Evolutionary conservation across 2,797 vertebrate genomes (phyloP), one percentile per base, ranked within the genome.

Genomic region (Chelon labrosus): DNA sequence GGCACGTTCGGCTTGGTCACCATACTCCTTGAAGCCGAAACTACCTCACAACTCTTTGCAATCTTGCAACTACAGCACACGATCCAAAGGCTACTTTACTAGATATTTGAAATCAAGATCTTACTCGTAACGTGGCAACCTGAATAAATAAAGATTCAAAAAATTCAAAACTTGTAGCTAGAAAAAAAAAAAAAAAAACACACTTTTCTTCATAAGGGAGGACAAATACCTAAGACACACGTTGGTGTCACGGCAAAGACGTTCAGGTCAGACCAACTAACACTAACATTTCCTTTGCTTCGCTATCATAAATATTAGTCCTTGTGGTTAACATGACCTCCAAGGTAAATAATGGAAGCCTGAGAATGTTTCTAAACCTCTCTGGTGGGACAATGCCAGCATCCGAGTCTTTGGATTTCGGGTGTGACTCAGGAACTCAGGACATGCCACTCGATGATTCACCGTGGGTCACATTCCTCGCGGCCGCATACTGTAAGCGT

Each of bases 391-490:
- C 46, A 59, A 54, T 3, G 59, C 61, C 5, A 31, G 49, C 44
- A 52, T 71, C 27, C 11, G 17, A 41, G 37, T 52, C 58, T 58
- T 61, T 65, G 52, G 71, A 75, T 66, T 73, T 73, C 56, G 60
- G 68, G 17, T 16, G 71, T 89, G 85, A 90, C 70, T 87, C 77
- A 89, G 74, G 22, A 13, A 51, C 14, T 76, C 81, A 85, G 85
- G 88, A 88, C 78, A 52, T 87, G 73, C 86, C 86, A 65, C 58
- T 84, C 6, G 2, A 52, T 93, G 91, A 92, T 74, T 91, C 89
- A 90, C 69, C 39, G 5, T 11, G 57, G 77, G 58, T 74, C 73
- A 86, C 73, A 80, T 85, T 83, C 80, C 80, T 77, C 80, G 2
- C 7, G 70, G 46, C 66, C 1, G 41, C 60, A 61, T 8, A 74